Evolutionary conservation across 2,113 vertebrate species (phyloP), one percentile per base, ranked within the genome.

Genomic region (Diglossa brunneiventris): DNA sequence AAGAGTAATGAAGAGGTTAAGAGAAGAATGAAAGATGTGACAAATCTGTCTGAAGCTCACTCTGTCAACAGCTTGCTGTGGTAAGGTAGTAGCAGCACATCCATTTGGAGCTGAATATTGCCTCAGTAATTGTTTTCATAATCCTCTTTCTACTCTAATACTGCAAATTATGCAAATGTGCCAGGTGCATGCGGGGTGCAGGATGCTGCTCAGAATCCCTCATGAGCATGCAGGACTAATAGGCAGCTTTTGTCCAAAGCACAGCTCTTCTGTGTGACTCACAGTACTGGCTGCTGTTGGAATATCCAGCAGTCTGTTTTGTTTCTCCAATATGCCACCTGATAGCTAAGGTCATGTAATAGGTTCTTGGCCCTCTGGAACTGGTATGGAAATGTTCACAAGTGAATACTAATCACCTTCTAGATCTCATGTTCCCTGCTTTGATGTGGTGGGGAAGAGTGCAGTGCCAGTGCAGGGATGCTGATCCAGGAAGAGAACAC

Each of bases 151-250:
- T 87, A 49, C 26, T 87, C 26, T 67, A 89, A 62, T 82, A 49
- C 79, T 95, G 76, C 79, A 75, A 64, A 78, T 95, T 92, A 93
- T 90, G 93, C 85, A 91, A 88, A 94, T 93, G 3, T 31, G 7
- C 47, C 92, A 96, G 92, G 79, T 94, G 90, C 42, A 77, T 93
- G 79, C 87, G 86, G 93, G 88, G 79, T 93, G 88, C 88, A 90
- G 75, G 67, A 53, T 49, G 76, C 83, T 77, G 37, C 39, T 75
- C 83, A 86, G 83, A 92, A 92, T 77, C 53, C 44, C 18, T 68
- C 82, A 72, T 49, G 86, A 94, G 66, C 68, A 13, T 49, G 28
- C 64, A 72, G 72, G 47, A 42, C 87, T 85, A 55, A 92, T 55
- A 64, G 75, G 64, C 83, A 94, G 83, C 81, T 88, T 79, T 77